A percentile compares a stretch with the other conserved stretches of the same genome.
Evolutionary conservation across 2,888 invertebrate genomes (phyloP).

Genomic region (Cryptophagus acutangulus): DNA sequence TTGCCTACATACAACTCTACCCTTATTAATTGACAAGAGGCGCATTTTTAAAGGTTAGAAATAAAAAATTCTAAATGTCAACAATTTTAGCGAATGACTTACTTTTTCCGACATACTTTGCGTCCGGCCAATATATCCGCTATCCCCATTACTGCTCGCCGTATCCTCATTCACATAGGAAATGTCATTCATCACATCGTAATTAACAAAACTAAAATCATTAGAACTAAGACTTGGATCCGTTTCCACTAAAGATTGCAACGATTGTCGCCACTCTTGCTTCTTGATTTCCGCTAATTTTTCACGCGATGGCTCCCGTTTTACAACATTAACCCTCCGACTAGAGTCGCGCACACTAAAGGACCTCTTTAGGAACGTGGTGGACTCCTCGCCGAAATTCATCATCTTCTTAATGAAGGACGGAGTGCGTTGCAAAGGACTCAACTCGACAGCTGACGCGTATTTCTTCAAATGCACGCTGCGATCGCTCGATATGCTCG

Average conservation of each 20-base stretch:
- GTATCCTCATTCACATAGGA: conserved; percentile 24
- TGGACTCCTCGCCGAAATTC: conserved; percentile 37
- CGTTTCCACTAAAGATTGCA: conserved; percentile 53
- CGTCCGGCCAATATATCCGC: conserved; percentile 33
- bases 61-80: no score
- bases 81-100: no score
- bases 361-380: conserved; percentile 39
- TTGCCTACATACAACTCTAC: no score
- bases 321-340: conserved; percentile 29
- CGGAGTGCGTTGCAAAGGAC: conserved; percentile 31
- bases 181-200: conserved; percentile 52
- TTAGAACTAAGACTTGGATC: conserved; percentile 55
- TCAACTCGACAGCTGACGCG: conserved; percentile 35
- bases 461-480: conserved; percentile 32
- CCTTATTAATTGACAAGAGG: no score
- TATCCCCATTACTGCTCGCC: no score
- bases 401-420: conserved; percentile 42
- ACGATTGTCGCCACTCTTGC: conserved; percentile 51
- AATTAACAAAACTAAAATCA: conserved; percentile 55
- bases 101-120: conserved; percentile 45
- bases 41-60: no score
- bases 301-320: conserved; percentile 31
- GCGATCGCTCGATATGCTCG: conserved; percentile 14
- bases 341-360: conserved; percentile 42
- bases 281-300: conserved; percentile 41